Conservation (phyloP, 2,888 invertebrate species). For the Lycaena phlaeas region DNA sequence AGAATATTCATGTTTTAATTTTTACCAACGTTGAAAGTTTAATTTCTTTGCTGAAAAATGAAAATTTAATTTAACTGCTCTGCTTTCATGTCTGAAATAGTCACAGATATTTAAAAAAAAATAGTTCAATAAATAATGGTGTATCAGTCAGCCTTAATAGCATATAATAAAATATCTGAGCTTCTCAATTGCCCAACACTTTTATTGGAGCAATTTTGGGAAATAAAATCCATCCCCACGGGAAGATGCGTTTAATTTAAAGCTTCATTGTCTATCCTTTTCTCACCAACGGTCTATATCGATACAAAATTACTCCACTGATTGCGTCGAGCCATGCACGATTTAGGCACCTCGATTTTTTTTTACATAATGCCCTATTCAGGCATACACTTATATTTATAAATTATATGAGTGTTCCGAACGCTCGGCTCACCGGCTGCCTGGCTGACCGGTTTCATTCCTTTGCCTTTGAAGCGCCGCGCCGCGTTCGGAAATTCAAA, state of each 20-base stretch:
- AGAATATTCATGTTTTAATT: too few species aligned
- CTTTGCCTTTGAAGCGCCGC: slow-evolving; percentile 55
- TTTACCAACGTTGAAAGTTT: too few species aligned
- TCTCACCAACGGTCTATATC: slow-evolving; percentile 31
- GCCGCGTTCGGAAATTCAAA: slow-evolving; percentile 34
- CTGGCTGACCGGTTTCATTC: slow-evolving; percentile 54
- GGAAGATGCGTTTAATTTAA: slow-evolving; percentile 58
- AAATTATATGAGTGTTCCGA: slow-evolving; percentile 56
- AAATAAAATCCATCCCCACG: slow-evolving; percentile 55
- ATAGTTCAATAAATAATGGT: background rate
- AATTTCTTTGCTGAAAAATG: too few species aligned
- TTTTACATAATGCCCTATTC: slow-evolving; percentile 63
- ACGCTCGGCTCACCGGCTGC: slow-evolving; percentile 36
- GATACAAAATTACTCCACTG: slow-evolving; percentile 58
- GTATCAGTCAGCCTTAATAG: background rate
- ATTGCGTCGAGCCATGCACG: slow-evolving; percentile 67
- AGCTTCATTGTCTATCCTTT: slow-evolving; percentile 42
- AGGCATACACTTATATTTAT: slow-evolving; percentile 62
- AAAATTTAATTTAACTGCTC: too few species aligned
- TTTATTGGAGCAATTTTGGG: slow-evolving; percentile 60
- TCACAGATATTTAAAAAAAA: too few species aligned
- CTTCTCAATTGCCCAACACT: slow-evolving; percentile 61
- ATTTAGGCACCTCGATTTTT: slow-evolving; percentile 61
- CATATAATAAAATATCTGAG: slow-evolving; percentile 37
- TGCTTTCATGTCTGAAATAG: too few species aligned